Conservation (phyloP, 2,888 invertebrate species). For the Tethea ocularis region DNA sequence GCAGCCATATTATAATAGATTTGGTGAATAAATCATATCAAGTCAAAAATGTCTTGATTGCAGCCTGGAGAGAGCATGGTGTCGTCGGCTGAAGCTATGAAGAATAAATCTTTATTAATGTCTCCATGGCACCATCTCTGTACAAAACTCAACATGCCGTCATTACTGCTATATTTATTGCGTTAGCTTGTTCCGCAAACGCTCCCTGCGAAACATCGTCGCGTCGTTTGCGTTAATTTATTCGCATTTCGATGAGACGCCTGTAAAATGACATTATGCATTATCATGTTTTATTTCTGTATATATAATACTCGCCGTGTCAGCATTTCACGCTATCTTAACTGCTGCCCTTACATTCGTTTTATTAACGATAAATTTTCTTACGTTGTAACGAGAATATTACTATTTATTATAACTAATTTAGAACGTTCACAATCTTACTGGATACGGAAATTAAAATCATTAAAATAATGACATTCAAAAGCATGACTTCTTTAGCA, state of each 20-base stretch:
- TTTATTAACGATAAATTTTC: constrained; percentile 4
- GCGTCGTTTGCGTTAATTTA: constrained; percentile 74
- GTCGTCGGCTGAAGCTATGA: constrained; percentile 31
- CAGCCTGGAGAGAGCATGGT: constrained; percentile 7
- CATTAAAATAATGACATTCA: constrained; percentile 6
- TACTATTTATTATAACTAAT: constrained; percentile 6
- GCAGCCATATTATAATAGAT: background rate
- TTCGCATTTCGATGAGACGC: constrained; percentile 74
- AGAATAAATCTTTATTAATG: constrained; percentile 61
- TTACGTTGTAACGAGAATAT: background rate
- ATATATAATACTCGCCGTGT: constrained; percentile 44
- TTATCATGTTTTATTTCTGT: constrained; percentile 64
- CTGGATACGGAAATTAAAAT: constrained; percentile 10
- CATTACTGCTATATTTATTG: constrained; percentile 69
- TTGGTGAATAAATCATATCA: background rate
- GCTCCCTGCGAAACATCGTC: constrained; percentile 50
- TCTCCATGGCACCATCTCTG: constrained; percentile 46
- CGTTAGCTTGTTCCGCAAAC: constrained; percentile 54
- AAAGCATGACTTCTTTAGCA: constrained; percentile 1
- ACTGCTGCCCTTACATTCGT: background rate
- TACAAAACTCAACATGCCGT: constrained; percentile 48
- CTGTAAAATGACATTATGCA: constrained; percentile 65
- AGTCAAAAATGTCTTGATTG: background rate
- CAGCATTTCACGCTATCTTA: constrained; percentile 36
- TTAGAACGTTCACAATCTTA: background rate